Evolutionary conservation across 2,797 vertebrate genomes (phyloP).

Genomic region (Basileuterus tristriatus): DNA sequence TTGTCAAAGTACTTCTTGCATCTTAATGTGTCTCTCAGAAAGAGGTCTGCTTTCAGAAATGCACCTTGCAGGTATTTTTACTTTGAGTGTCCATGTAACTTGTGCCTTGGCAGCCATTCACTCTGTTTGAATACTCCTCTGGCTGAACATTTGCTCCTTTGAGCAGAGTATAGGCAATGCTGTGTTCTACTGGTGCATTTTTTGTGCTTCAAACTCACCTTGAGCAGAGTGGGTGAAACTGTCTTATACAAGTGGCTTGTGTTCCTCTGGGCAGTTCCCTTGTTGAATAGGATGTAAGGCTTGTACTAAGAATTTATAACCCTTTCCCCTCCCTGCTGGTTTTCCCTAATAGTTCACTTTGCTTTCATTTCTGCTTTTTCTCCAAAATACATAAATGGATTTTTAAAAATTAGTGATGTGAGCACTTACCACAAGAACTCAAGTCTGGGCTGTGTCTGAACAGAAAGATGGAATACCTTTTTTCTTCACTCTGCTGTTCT

Average conservation of each 20-base stretch:
- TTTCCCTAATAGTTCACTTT: not conserved
- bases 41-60: not conserved
- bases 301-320: not conserved
- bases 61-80: not conserved
- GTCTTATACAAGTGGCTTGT: not conserved
- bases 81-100: not conserved
- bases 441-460: not conserved
- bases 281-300: not conserved
- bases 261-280: not conserved
- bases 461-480: not conserved
- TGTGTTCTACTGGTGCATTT: not conserved
- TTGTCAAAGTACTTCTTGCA: not conserved
- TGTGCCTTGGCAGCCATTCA: not conserved
- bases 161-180: not conserved
- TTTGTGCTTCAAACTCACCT: not conserved
- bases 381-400: not conserved
- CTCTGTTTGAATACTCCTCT: not conserved
- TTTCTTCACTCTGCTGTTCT: not conserved
- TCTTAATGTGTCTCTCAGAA: not conserved
- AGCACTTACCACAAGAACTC: not conserved
- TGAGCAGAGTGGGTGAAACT: not conserved
- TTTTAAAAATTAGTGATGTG: not conserved
- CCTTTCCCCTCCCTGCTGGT: not conserved
- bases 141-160: not conserved
- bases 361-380: constrained; percentile 8